These are phyloP conservation scores for Bimastos eiseni DNA, from an alignment of 2,888 invertebrate genomes.

Conservation along the genomic window DNA sequence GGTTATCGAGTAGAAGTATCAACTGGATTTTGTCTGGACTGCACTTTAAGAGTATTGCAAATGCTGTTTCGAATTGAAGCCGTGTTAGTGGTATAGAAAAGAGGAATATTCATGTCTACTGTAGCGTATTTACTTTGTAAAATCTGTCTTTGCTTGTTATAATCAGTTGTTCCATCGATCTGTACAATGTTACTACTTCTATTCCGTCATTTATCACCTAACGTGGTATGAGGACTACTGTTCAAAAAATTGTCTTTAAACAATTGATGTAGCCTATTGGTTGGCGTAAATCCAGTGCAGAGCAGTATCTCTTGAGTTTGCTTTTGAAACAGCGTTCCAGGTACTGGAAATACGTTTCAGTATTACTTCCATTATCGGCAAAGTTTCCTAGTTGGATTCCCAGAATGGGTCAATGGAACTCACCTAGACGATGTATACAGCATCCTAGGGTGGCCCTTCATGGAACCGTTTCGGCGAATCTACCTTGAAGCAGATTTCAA, in stretches of 20 bases:
- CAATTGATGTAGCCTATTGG: constrained; percentile 30
- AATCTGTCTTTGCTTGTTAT: too few species aligned
- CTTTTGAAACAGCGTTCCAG: constrained; percentile 36
- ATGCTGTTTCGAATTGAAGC: too few species aligned
- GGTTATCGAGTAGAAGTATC: too few species aligned
- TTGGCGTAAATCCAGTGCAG: constrained; percentile 30
- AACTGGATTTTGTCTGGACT: too few species aligned
- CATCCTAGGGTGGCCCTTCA: constrained; percentile 41
- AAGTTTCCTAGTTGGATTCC: constrained; percentile 38
- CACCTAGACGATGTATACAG: constrained; percentile 43
- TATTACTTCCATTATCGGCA: constrained; percentile 39
- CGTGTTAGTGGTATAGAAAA: too few species aligned
- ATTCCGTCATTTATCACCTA: too few species aligned
- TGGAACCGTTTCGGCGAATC: constrained; percentile 31
- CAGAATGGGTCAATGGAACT: constrained; percentile 41
- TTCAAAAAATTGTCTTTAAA: constrained; percentile 20
- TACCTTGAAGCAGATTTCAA: constrained; percentile 32
- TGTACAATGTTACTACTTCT: too few species aligned
- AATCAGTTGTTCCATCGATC: too few species aligned
- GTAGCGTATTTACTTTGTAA: too few species aligned
- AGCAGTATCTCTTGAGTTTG: constrained; percentile 40
- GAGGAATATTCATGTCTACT: too few species aligned
- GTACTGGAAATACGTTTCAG: constrained; percentile 34
- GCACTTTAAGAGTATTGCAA: too few species aligned
- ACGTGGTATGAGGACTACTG: too few species aligned